Percentiles rank a stretch among this genome's conserved stretches.
Evolutionary conservation across 2,888 invertebrate genomes (phyloP).

Genomic region (Oscheius myriophilus): DNA sequence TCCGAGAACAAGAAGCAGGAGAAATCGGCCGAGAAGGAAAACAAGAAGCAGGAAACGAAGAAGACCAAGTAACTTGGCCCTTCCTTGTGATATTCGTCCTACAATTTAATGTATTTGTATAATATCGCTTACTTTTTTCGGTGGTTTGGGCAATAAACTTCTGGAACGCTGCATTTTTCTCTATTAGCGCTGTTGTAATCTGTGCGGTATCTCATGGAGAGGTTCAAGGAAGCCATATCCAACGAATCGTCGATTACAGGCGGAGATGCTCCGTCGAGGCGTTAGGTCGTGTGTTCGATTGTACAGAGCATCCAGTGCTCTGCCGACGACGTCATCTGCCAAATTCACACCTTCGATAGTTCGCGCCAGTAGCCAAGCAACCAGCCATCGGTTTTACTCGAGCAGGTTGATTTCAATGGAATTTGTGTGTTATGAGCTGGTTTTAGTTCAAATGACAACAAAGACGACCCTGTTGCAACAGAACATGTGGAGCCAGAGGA

Average conservation of each 20-base stretch:
- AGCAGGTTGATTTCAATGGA: no score
- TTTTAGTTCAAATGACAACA: no score
- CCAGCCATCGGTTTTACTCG: no score
- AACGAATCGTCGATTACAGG: no score
- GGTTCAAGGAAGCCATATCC: no score
- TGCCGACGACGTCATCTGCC: constrained; percentile 15
- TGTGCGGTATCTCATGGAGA: no score
- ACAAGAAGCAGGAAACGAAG: constrained; percentile 33
- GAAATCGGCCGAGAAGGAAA: constrained; percentile 6
- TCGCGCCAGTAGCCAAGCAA: no score
- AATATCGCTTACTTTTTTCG: not conserved
- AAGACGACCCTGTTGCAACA: no score
- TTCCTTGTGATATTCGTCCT: not conserved
- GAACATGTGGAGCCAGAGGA: no score
- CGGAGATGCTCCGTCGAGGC: constrained; percentile 16
- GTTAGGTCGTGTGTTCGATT: constrained; percentile 18
- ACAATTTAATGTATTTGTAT: constrained; percentile 1
- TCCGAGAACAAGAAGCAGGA: constrained; percentile 1
- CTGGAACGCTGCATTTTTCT: not conserved
- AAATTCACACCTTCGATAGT: constrained; percentile 6
- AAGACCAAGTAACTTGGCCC: constrained; percentile 35
- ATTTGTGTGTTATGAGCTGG: no score
- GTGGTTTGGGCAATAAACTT: constrained; percentile 9
- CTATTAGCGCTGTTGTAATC: no score
- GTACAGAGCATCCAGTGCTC: constrained; percentile 4